Conservation (phyloP, 2,113 vertebrate species). For the Perca flavescens region DNA sequence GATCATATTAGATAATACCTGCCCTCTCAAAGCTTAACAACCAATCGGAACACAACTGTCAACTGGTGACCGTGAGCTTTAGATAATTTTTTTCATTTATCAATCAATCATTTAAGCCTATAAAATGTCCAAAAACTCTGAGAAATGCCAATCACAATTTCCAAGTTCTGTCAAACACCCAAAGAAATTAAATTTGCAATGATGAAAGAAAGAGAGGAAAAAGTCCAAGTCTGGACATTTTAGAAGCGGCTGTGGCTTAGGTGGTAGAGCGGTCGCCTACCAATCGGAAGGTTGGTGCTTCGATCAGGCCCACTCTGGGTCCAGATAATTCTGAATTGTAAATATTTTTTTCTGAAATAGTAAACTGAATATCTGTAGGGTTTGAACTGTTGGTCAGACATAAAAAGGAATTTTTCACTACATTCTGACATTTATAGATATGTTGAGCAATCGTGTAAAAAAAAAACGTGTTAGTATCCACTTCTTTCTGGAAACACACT, state of each 20-base stretch:
- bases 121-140: not conserved
- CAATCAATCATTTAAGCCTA: too few relatives aligned
- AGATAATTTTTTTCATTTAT: not conserved
- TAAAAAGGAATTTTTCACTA: not conserved
- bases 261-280: too few relatives aligned
- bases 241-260: too few relatives aligned
- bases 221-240: not conserved
- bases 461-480: not conserved
- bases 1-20: not conserved
- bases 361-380: not conserved
- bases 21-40: not conserved
- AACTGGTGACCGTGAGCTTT: not conserved
- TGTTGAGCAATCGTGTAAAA: constrained; percentile 13
- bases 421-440: not conserved
- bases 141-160: not conserved
- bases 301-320: not conserved
- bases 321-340: not conserved
- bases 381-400: not conserved
- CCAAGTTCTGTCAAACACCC: not conserved
- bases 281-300: too few relatives aligned
- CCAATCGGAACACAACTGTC: not conserved
- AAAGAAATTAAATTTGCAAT: not conserved
- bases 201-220: not conserved
- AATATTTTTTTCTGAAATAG: not conserved
- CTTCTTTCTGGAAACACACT: not conserved